Base-by-base conservation (phyloP, 2,888 invertebrate species). In the Cryptocephalus moraei region DNA sequence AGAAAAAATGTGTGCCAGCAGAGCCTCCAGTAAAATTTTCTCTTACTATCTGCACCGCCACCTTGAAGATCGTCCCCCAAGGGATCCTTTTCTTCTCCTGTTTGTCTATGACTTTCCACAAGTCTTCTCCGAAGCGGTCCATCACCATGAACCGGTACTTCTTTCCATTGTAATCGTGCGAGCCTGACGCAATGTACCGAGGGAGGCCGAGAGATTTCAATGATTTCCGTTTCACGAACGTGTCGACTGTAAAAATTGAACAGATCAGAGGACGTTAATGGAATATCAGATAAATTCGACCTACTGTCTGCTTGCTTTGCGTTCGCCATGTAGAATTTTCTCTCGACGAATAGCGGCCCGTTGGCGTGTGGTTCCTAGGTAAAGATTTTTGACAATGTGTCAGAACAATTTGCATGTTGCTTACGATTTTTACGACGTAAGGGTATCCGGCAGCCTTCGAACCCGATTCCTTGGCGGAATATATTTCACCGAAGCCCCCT, bases 401-500 rank as follows among this genome's bases (percentile, higher is more conserved):
- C 32, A 11, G 9, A 34, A 33, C 9, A 13, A 33, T 32, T 11
- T 11, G 6, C 36, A 11, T 31, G 8, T 41, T 44, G 77, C 83
- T 79, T 73, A 88, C 88, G 62, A 89, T 86, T 79, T 90, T 89
- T 1, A 89, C 74, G 11, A 86, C 88, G 62, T 76, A 84, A 6
- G 82, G 79, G 68, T 80, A 86, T 9, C 59, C 57, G 34, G 68
- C 66, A 1, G 74, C 69, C 33, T 75, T 57, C 36, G 69, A 66
- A 1, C 73, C 68, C 33, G 75, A 77, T 46, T 76, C 78, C 69
- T 81, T 82, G 39, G 90, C 91, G 1, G 86, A 80, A 68, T 95
- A 95, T 59, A 95, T 92, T 67, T 91, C 89, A 1, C 95, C 95
- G 68, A 95, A 95, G 9, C 95, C 95, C 1, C 95, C 95, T 47